phyloP scores from a whole-genome alignment of 2,113 vertebrate genomes.

The Geococcyx californianus region DNA sequence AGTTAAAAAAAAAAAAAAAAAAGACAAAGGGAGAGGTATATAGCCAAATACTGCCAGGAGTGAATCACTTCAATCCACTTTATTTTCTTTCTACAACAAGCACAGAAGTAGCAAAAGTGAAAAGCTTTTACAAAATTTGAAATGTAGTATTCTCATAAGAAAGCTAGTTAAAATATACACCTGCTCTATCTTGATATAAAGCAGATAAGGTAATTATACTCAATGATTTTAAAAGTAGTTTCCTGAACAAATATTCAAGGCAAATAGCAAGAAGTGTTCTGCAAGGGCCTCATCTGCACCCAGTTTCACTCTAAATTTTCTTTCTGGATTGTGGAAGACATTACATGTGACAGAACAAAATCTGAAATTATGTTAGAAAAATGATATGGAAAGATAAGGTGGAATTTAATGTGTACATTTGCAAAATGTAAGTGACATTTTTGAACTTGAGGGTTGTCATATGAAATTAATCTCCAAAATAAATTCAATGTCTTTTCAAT shows the following conservation, averaged over 20 bases:
- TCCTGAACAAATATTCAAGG: background rate
- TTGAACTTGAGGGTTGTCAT: background rate
- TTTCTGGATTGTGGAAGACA: background rate
- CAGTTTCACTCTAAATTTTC: background rate
- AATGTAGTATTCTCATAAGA: background rate
- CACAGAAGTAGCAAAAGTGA: background rate
- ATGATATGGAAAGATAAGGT: background rate
- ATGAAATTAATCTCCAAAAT: background rate
- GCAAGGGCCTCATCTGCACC: background rate
- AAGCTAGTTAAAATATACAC: background rate
- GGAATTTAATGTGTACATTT: background rate
- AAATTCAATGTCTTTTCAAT: background rate
- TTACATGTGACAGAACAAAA: background rate
- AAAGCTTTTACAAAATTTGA: background rate
- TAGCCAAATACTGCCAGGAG: background rate
- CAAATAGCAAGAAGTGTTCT: background rate
- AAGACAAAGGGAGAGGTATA: background rate
- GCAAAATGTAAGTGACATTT: background rate
- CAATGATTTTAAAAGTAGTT: background rate
- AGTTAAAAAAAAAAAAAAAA: background rate
- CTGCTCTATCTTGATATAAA: background rate
- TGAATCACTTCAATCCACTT: background rate
- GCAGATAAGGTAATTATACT: background rate
- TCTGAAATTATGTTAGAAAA: background rate
- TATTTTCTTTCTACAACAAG: background rate